Evolutionary conservation across 2,888 invertebrate species (phyloP), one percentile per base, ranked within the genome.

Genomic region (Patella caerulea): DNA sequence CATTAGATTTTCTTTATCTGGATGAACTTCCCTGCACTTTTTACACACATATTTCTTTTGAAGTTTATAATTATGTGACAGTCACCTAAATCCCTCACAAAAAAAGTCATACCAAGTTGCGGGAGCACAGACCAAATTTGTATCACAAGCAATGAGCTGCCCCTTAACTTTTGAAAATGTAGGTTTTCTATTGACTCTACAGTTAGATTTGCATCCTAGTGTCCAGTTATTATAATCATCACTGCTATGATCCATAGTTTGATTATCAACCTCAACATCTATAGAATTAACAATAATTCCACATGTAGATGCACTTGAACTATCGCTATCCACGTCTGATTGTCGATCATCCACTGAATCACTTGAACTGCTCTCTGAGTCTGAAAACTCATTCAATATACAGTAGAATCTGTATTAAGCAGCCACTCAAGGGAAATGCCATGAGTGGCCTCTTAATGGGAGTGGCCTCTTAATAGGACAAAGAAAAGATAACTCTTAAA

Each of bases 71-170:
- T 71, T 14, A 24, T 56, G 14, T 3, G 70, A 52, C 52, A 77
- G 3, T 24, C 74, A 54, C 17, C 74, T 54, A 71, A 71, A 71
- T 17, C 74, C 78, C 69, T 78, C 74, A 72, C 78, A n/a, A 78
- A 71, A 74, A 74, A 34, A 71, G 55, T 78, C 74, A 45, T 71
- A 78, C 74, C 80, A 73, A 12, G 70, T 73, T 19, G 71, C 29
- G 15, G 52, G n/a, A 3, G 24, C n/a, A 71, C 80, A 80, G 2
- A 45, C 19, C 11, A 78, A 29, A 34, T 80, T 78, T 7, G 53
- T 65, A 59, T 71, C 78, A 74, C 78, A 78, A 7, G 74, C 71
- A 19, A 77, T 69, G 3, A 77, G 14, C 15, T 77, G 12, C 34
- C 71, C 77, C 73, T 71, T 74, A 7, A 77, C 65, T 15, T 15